A percentile compares a stretch with the other conserved stretches of the same genome.
phyloP scores from a whole-genome alignment of 2,113 vertebrate species.

The Rhodinocichla rosea region DNA sequence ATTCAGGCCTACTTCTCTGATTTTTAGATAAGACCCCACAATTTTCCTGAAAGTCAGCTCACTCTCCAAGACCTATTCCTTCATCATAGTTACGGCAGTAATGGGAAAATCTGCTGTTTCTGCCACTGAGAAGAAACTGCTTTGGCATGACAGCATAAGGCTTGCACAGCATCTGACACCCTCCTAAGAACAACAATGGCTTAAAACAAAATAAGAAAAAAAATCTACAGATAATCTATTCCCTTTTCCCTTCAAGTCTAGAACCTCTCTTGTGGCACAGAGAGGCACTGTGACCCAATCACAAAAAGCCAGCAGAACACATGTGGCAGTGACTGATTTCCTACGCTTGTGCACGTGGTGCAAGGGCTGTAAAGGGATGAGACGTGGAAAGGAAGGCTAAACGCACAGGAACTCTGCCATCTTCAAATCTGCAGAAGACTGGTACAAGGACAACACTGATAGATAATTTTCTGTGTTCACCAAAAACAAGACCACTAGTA shows the following conservation, averaged over 20 bases:
- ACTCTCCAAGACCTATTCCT: neutral
- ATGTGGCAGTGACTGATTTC: neutral
- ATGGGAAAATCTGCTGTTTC: neutral
- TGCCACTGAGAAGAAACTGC: constrained; percentile 16
- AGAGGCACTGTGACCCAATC: neutral
- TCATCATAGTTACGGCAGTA: neutral
- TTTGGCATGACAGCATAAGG: constrained; percentile 36
- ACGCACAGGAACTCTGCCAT: neutral
- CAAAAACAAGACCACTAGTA: neutral
- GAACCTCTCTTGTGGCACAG: neutral
- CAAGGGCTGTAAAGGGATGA: neutral
- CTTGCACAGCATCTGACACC: neutral
- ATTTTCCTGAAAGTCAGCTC: neutral
- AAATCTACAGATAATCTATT: neutral
- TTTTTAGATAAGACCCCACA: neutral
- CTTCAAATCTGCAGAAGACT: neutral
- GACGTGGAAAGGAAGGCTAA: neutral
- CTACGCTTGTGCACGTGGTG: neutral
- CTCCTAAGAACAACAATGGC: neutral
- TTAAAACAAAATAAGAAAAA: neutral
- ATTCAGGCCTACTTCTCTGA: neutral
- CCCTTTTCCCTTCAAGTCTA: neutral
- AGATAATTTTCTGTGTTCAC: neutral
- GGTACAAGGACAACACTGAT: neutral
- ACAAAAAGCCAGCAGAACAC: constrained; percentile 2